Evolutionary conservation across 2,113 vertebrate species (phyloP).

Genomic region (Chlorodrepanis virens): DNA sequence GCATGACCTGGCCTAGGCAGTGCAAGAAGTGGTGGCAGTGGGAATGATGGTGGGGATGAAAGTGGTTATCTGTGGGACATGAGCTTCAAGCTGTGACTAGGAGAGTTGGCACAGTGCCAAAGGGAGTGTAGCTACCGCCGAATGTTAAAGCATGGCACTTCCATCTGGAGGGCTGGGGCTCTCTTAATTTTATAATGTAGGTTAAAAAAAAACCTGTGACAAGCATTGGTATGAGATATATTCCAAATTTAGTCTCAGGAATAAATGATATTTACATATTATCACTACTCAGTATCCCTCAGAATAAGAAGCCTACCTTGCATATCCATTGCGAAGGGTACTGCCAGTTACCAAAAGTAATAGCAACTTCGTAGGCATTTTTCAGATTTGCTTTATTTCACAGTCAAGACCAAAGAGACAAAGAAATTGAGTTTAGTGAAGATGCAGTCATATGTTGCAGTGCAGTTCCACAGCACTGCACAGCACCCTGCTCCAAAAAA

Average conservation of each 20-base stretch:
- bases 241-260: neutral
- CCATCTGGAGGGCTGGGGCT: fast-evolving
- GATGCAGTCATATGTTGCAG: fast-evolving
- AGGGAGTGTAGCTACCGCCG: fast-evolving
- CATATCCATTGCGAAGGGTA: neutral
- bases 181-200: neutral
- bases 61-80: neutral
- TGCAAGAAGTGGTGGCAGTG: fast-evolving
- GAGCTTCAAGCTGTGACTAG: neutral
- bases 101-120: neutral
- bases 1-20: neutral
- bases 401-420: neutral
- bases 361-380: neutral
- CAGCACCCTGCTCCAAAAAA: neutral
- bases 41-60: neutral
- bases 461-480: neutral
- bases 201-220: neutral
- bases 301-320: neutral
- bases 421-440: neutral
- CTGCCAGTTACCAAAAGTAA: neutral
- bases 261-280: neutral
- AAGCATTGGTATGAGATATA: neutral
- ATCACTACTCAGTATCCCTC: neutral
- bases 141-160: fast-evolving
- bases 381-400: neutral